A percentile compares a stretch with the other conserved stretches of the same genome.
These are phyloP conservation scores for Autographa pulchrina DNA, from an alignment of 2,888 invertebrate genomes.

Conservation along the genomic window DNA sequence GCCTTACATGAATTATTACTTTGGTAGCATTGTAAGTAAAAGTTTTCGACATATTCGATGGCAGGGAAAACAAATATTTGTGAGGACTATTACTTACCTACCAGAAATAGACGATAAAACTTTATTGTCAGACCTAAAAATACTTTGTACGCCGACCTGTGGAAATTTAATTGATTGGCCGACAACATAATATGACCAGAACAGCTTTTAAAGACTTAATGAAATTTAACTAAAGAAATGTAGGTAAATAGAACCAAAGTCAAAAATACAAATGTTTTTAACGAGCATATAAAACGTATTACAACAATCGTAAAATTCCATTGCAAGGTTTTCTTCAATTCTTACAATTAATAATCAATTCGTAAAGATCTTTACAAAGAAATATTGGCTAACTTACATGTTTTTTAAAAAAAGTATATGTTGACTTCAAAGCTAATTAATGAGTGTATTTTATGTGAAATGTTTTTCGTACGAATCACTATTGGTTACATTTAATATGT, in stretches of 20 bases:
- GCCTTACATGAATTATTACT: slow-evolving; percentile 28
- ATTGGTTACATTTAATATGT: background rate
- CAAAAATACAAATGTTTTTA: no score
- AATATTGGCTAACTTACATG: background rate
- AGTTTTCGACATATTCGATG: slow-evolving; percentile 19
- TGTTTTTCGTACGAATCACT: background rate
- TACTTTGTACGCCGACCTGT: no score
- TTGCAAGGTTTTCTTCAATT: no score
- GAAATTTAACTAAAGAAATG: no score
- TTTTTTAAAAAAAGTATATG: background rate
- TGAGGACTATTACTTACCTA: no score
- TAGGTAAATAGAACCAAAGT: no score
- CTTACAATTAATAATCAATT: background rate
- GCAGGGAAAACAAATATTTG: background rate
- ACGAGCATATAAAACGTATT: background rate
- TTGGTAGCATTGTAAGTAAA: slow-evolving; percentile 4
- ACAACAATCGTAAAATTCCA: background rate
- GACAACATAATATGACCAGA: no score
- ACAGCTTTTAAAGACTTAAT: no score
- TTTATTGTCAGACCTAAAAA: no score
- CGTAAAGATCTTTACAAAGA: background rate
- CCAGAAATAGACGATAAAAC: background rate
- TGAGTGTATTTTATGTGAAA: background rate
- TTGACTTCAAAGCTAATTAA: background rate
- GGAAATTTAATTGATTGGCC: no score